A percentile compares a stretch with the other conserved stretches of the same genome.
phyloP scores from a whole-genome alignment of 2,888 invertebrate genomes.

The Drosophila sordidula region DNA sequence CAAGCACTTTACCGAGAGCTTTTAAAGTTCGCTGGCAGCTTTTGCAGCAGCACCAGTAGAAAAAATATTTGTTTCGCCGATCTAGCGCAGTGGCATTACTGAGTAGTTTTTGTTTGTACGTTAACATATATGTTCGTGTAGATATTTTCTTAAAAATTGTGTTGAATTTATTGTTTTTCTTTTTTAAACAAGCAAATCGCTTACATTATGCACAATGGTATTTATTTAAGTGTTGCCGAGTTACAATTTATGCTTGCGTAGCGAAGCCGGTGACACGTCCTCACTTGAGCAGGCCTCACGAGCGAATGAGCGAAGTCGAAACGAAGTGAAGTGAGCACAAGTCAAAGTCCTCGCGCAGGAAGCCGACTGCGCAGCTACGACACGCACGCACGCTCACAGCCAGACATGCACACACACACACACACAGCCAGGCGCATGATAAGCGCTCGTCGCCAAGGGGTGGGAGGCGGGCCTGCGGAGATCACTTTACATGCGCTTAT shows the following conservation, averaged over 20 bases:
- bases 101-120: slow-evolving; percentile 57
- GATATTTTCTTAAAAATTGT: slow-evolving; percentile 13
- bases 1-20: slow-evolving; percentile 31
- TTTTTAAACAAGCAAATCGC: slow-evolving; percentile 24
- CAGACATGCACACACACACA: slow-evolving; percentile 32
- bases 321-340: slow-evolving; percentile 50
- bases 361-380: slow-evolving; percentile 74
- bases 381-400: slow-evolving; percentile 56
- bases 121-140: slow-evolving; percentile 19
- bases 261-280: slow-evolving; percentile 62
- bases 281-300: slow-evolving; percentile 62
- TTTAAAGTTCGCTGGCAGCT: slow-evolving; percentile 54
- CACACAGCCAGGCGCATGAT: slow-evolving; percentile 55
- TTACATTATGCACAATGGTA: slow-evolving; percentile 50
- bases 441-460: slow-evolving; percentile 63
- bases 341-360: slow-evolving; percentile 79
- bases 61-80: slow-evolving; percentile 48
- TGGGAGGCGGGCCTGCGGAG: slow-evolving; percentile 60
- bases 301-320: slow-evolving; percentile 58
- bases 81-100: slow-evolving; percentile 62
- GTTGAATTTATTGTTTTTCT: slow-evolving; percentile 3
- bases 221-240: slow-evolving; percentile 29
- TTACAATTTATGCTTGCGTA: slow-evolving; percentile 28
- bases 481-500: slow-evolving; percentile 76
- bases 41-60: slow-evolving; percentile 44